Evolutionary conservation across 2,113 vertebrate genomes (phyloP), one percentile per base, ranked within the genome.

Genomic region (Heterotis niloticus): DNA sequence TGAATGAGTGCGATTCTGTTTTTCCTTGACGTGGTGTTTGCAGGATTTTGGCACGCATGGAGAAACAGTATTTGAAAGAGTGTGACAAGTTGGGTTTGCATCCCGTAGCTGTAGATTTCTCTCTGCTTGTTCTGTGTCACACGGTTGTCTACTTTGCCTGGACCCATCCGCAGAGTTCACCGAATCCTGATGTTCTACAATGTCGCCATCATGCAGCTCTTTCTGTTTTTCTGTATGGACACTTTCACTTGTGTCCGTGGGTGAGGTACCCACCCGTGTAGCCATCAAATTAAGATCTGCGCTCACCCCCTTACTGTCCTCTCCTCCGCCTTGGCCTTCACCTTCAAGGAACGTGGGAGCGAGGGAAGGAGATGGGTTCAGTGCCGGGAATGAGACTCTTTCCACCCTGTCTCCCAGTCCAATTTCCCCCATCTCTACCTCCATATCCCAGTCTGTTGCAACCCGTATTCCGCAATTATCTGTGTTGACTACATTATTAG

Each of bases 391-490:
- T 13, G 91, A 92, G 13, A 92, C 87, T 65, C 73, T 83, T 64
- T 72, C 84, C 28, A 88, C 89, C 28, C 85, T 82, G 13, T 89
- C 90, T 26, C 84, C 89, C 16, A 86, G 80, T 12, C 83, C 68
- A 71, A 82, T 78, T 75, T 91, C 92, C 72, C 82, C 84, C 62
- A 89, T 84, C 66, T 91, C 91, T 5, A 85, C 84, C 20, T 91
- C 91, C 73, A 87, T 88, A 57, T 93, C 92, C 92, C 92, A 93
- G 66, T 88, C 91, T 59, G 90, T 77, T n/a, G 85, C 82, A 70
- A 87, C 78, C 64, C 81, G 87, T 59, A 89, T 89, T 71, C 83
- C 78, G 75, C 84, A 84, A 28, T 29, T 64, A 18, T 65, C 81
- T 5, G 67, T 71, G 60, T 78, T 56, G 16, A 80, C 65, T 24